These are phyloP conservation scores for Heterodera carotae DNA, from an alignment of 1,140 invertebrate species.

Conservation along the genomic window DNA sequence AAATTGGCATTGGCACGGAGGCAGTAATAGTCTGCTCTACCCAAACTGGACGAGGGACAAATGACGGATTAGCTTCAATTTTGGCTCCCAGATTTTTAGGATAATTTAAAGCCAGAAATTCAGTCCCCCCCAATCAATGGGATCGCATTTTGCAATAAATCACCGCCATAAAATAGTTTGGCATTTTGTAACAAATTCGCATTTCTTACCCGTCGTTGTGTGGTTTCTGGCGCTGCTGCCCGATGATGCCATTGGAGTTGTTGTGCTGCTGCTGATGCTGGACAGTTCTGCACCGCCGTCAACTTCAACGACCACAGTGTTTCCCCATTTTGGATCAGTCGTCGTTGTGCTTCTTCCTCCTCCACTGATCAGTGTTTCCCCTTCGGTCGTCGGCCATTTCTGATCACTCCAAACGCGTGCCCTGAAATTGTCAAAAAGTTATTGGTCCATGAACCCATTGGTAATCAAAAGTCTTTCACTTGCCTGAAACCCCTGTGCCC, in stretches of 20 bases:
- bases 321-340: not conserved
- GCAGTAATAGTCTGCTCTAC: too few relatives aligned
- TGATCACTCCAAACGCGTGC: slow-evolving; percentile 34
- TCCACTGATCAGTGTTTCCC: not conserved
- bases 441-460: too few relatives aligned
- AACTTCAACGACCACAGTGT: not conserved
- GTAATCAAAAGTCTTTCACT: too few relatives aligned
- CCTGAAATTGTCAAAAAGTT: not conserved
- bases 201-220: not conserved
- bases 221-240: not conserved
- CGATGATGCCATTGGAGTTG: not conserved
- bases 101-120: too few relatives aligned
- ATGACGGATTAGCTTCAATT: not conserved
- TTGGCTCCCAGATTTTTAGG: too few relatives aligned
- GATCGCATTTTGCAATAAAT: too few relatives aligned
- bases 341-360: not conserved
- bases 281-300: not conserved
- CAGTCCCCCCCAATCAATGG: too few relatives aligned
- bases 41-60: too few relatives aligned
- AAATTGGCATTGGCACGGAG: not conserved
- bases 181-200: too few relatives aligned
- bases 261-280: not conserved
- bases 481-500: not conserved
- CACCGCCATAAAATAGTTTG: too few relatives aligned
- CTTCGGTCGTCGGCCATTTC: slow-evolving; percentile 13